phyloP scores from a whole-genome alignment of 2,797 vertebrate species.

The Lophius americanus region DNA sequence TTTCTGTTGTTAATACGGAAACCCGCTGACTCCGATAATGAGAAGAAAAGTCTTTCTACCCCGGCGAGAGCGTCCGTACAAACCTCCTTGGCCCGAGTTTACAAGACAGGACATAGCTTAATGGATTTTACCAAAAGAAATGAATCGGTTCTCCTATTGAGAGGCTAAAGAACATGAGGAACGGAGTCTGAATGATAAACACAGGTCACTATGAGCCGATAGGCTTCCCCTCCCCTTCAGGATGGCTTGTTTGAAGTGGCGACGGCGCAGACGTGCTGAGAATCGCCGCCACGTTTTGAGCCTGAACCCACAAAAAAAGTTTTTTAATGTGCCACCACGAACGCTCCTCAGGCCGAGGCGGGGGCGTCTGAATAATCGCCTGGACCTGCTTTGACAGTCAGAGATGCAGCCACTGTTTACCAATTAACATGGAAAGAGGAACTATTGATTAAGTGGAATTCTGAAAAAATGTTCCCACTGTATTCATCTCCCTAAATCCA shows the following conservation, averaged over 20 bases:
- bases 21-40: constrained; percentile 46
- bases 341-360: background rate
- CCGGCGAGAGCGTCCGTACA: constrained; percentile 29
- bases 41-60: constrained; percentile 24
- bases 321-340: constrained; percentile 39
- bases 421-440: constrained; percentile 26
- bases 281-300: constrained; percentile 40
- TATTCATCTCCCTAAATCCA: constrained; percentile 32
- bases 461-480: constrained; percentile 8
- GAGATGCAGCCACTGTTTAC: constrained; percentile 10
- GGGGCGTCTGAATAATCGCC: constrained; percentile 15
- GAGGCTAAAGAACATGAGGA: constrained; percentile 51
- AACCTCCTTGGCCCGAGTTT: constrained; percentile 48
- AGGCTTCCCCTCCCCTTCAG: constrained; percentile 56
- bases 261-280: constrained; percentile 55
- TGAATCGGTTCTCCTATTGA: constrained; percentile 44
- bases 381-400: constrained; percentile 46
- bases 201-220: constrained; percentile 52
- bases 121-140: constrained; percentile 53
- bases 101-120: constrained; percentile 62
- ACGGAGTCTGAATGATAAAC: constrained; percentile 65
- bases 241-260: constrained; percentile 51
- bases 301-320: constrained; percentile 29
- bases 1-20: constrained; percentile 18
- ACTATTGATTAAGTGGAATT: constrained; percentile 8